Base-by-base conservation (phyloP, 2,888 invertebrate species). In the Euzophera pinguis region DNA sequence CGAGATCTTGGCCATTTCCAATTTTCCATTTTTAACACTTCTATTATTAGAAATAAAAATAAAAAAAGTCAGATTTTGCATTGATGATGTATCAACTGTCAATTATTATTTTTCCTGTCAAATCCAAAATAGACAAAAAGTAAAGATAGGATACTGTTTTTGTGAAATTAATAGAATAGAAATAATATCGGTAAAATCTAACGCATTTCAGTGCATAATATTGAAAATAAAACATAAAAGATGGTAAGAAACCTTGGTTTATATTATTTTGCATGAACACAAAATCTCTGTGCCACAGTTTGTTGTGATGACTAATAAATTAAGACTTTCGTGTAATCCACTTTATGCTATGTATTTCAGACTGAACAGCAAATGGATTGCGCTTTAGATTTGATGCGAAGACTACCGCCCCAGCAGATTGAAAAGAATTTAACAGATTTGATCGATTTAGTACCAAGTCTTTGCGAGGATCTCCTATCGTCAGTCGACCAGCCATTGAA, bases 401-500 rank as follows among this genome's bases (percentile, higher is more conserved):
- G 99, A 71, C 90, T 99, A 81, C 99, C 99, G 66, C 99, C 99
- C 64, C 99, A 99, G 90, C 98, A 99, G 90, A 99, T 99, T 69
- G 99, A 99, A 84, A 98, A 98, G 85, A 99, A 99, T 89, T 91
- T 99, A 62, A 97, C 97, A 79, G 99, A 99, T 92, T 92, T 99
- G 75, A 99, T 99, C 75, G 99, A 99, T 87, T 91, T 99, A 81
- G 98, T 98, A 68, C 99, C 98, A 54, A 94, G 94, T 84, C 92
- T 99, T 60, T 99, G 98, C 83, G 99, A 99, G 88, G 99, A 99
- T 87, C 91, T 99, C 56, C 91, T 99, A 43, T 98, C 98, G 7
- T 98, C 98, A 0, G 98, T 99, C 12, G 99, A 99, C 87, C 99
- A 99, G 85, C 99, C 99, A 1, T 90, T 99, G 59, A 99, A 99